Evolutionary conservation across 2,113 vertebrate species (phyloP).

Genomic region (Xiphophorus maculatus): DNA sequence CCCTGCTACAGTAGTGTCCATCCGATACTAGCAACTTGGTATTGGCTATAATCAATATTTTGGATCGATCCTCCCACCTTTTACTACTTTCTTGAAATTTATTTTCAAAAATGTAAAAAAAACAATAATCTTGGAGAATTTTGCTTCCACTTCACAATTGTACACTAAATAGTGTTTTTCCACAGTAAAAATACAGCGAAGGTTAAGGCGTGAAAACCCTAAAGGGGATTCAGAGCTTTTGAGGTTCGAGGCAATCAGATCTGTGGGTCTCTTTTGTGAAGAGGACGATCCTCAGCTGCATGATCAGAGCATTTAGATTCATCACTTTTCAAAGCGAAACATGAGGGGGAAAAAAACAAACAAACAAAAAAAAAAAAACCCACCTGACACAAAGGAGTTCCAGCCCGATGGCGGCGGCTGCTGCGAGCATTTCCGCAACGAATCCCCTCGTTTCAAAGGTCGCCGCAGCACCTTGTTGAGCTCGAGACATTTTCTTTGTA

Average conservation of each 20-base stretch:
- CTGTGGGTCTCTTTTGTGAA: not conserved
- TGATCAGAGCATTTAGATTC: constrained; percentile 47
- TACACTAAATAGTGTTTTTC: not conserved
- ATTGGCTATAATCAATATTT: too few species aligned
- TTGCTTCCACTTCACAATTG: too few species aligned
- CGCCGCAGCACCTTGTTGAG: constrained; percentile 60
- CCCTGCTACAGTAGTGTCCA: too few species aligned
- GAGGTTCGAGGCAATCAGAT: not conserved
- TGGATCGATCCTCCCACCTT: too few species aligned
- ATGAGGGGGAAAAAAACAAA: too few species aligned
- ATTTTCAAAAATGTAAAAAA: too few species aligned
- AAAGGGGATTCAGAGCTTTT: not conserved
- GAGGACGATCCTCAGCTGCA: not conserved
- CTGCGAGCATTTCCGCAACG: constrained; percentile 25
- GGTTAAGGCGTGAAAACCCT: not conserved
- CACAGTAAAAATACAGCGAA: not conserved
- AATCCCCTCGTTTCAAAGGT: constrained; percentile 69
- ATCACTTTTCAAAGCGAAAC: constrained; percentile 65
- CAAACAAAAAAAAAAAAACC: constrained; percentile 16
- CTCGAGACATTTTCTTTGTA: constrained; percentile 59
- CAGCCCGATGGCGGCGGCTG: constrained; percentile 23
- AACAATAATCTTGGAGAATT: too few species aligned
- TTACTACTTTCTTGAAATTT: too few species aligned
- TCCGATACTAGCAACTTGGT: too few species aligned
- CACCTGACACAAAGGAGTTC: constrained; percentile 54